Conservation (phyloP, 53 echinoderm and acorn worm species). For the Henricia sp. region DNA sequence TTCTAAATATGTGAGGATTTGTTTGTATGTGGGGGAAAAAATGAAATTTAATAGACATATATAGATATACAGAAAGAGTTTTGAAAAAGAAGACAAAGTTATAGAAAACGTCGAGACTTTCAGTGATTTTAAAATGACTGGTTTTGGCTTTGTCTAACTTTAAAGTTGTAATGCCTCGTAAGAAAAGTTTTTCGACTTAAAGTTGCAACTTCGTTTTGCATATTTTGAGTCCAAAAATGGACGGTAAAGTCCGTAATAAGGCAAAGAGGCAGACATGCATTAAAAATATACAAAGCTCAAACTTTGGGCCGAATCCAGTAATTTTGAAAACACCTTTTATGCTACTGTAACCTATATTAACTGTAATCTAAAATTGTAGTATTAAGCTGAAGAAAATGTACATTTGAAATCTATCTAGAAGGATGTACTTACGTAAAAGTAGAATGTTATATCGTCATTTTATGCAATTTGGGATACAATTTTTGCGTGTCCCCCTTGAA, state of each 20-base stretch:
- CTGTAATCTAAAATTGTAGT: conserved; percentile 43
- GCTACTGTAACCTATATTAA: conserved; percentile 24
- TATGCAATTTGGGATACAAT: conserved; percentile 42
- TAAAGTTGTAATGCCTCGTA: no score
- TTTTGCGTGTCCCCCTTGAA: neutral
- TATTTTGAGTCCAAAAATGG: no score
- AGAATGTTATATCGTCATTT: conserved; percentile 39
- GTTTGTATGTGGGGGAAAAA: neutral
- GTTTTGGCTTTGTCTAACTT: no score
- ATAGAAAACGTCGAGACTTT: no score
- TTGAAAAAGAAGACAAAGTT: conserved; percentile 1
- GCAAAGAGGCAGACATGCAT: no score
- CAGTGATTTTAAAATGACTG: no score
- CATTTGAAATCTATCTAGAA: conserved; percentile 19
- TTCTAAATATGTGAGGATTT: neutral
- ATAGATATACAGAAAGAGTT: neutral
- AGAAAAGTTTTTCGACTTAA: neutral
- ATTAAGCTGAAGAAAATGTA: conserved; percentile 5
- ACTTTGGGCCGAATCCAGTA: neutral
- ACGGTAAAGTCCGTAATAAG: no score
- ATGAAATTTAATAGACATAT: neutral
- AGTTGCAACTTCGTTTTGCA: no score
- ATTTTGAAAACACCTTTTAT: neutral
- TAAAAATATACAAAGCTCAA: no score
- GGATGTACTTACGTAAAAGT: neutral